phyloP scores from a whole-genome alignment of 2,113 vertebrate species.

The Astur gentilis region DNA sequence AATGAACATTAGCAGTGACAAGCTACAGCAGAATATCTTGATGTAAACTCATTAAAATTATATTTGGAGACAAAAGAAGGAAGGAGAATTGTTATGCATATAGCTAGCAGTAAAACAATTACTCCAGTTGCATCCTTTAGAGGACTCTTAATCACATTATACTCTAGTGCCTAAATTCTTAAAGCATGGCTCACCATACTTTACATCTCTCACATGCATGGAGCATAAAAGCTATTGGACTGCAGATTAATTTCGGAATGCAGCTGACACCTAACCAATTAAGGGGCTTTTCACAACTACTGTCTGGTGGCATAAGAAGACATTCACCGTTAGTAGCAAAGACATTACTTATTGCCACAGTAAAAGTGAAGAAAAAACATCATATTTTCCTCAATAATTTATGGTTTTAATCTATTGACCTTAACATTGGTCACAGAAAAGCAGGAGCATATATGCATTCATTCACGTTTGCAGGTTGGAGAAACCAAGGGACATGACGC shows the following conservation, averaged over 20 bases:
- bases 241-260: neutral
- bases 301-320: neutral
- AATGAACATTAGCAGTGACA: neutral
- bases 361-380: neutral
- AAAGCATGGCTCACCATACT: neutral
- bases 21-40: neutral
- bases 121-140: neutral
- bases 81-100: neutral
- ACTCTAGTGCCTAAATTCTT: neutral
- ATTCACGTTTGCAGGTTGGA: neutral
- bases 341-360: accelerated
- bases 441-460: neutral
- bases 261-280: neutral
- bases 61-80: neutral
- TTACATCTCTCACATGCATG: neutral
- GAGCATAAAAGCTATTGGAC: neutral
- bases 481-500: neutral
- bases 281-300: neutral
- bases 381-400: neutral
- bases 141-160: neutral
- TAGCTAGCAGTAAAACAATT: neutral
- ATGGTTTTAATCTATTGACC: neutral
- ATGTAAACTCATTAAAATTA: neutral
- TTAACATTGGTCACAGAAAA: neutral
- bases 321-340: neutral